Base-by-base conservation (phyloP, 2,113 vertebrate species). In the Lepus timidus region DNA sequence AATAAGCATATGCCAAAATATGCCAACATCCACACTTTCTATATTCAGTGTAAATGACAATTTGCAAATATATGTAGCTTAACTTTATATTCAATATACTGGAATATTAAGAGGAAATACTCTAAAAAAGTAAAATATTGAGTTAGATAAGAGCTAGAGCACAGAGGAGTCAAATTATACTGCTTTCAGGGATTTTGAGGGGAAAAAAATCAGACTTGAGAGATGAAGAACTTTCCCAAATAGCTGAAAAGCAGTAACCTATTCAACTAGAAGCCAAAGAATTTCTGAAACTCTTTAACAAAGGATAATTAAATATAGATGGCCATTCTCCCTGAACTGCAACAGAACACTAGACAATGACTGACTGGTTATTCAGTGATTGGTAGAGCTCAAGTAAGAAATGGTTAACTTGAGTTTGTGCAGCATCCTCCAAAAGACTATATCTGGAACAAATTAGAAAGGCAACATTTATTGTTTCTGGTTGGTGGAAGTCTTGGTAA, bases 41-140 rank as follows among this genome's bases (percentile, higher is more conserved):
- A 85, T n/a, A 9, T 49, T 94, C 31, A 51, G 3, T 65, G 27
- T 52, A 93, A 85, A 51, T 90, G 49, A 82, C 20, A 82, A 17
- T 84, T 90, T 90, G 51, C 79, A 95, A 92, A 75, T 44, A 20
- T 75, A 9, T 58, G 13, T 44, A 89, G 16, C 44, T 88, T 75
- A 80, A 86, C 71, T 74, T 91, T 94, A 16, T 82, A 81, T 51
- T 91, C 25, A 85, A 33, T 11, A 23, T 88, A 9, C 55, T 65
- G 67, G 33, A 76, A 84, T 88, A 81, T 49, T 70, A 85, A 87
- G 36, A 5, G 5, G n/a, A 88, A 83, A 62, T 64, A 88, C 70
- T 55, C 16, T 79, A 16, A 90, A 36, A 58, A 92, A 73, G 8
- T 31, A 67, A 9, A 85, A 44, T 74, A 33, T 27, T 81, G 17